Conservation (phyloP, 1,140 invertebrate genomes). For the Alviniconcha marisindica region DNA sequence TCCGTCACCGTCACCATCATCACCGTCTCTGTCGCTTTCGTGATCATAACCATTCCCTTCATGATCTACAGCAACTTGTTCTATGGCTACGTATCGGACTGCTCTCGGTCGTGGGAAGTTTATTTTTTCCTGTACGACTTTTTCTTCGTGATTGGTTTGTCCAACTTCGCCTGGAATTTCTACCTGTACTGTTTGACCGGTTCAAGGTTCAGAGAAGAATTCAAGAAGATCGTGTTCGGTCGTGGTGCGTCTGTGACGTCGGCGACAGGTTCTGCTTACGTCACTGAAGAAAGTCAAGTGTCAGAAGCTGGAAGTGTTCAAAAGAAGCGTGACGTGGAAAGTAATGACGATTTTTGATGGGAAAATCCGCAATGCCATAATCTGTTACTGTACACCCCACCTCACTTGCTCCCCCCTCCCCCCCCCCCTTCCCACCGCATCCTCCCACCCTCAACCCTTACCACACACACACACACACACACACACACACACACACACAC, state of each 20-base stretch:
- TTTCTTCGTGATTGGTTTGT: background rate
- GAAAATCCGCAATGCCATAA: too few relatives aligned
- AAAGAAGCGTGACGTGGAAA: background rate
- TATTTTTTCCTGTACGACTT: background rate
- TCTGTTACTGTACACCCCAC: too few relatives aligned
- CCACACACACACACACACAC: too few relatives aligned
- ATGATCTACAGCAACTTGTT: background rate
- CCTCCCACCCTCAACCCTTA: too few relatives aligned
- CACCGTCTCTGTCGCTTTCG: slow-evolving; percentile 51
- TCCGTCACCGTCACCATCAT: slow-evolving; percentile 50
- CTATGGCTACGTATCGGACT: background rate
- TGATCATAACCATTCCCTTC: slow-evolving; percentile 48
- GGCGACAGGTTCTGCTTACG: background rate
- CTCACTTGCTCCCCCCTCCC: too few relatives aligned
- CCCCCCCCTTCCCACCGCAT: too few relatives aligned
- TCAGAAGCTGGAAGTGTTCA: background rate
- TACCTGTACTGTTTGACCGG: slow-evolving; percentile 31
- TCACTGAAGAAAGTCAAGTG: background rate
- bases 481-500: too few relatives aligned
- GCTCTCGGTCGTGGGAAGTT: too few relatives aligned
- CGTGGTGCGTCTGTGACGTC: background rate
- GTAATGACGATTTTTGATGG: slow-evolving; percentile 7
- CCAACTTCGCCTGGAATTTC: background rate
- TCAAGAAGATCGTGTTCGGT: slow-evolving; percentile 3
- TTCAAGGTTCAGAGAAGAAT: slow-evolving; percentile 16